A percentile compares a stretch with the other conserved stretches of the same genome.
Evolutionary conservation across 2,888 invertebrate genomes (phyloP).

Genomic region (Eristalinus aeneus): DNA sequence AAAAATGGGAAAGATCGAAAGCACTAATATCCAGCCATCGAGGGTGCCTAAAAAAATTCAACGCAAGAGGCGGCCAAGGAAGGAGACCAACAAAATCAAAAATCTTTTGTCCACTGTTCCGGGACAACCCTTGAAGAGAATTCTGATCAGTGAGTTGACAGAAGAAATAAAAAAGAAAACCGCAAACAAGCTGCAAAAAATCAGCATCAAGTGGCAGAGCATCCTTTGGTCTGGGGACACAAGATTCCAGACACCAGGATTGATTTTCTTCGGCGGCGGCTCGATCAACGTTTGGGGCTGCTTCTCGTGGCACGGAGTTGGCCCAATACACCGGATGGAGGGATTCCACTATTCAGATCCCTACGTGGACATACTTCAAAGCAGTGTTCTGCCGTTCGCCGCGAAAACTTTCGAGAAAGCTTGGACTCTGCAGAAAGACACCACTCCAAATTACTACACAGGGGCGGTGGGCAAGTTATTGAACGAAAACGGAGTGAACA

Average conservation of each 20-base stretch:
- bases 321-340: constrained; percentile 14
- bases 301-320: constrained; percentile 31
- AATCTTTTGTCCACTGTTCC: not conserved
- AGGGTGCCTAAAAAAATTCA: not conserved
- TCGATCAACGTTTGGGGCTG: constrained; percentile 23
- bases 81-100: not conserved
- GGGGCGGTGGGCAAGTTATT: not conserved
- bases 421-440: not conserved
- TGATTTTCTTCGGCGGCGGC: constrained; percentile 33
- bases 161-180: not conserved
- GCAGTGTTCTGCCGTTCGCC: not conserved
- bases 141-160: not conserved
- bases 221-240: constrained; percentile 15
- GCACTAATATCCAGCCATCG: not conserved
- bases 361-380: not conserved
- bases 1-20: not conserved
- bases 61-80: not conserved
- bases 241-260: not conserved
- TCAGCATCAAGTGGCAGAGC: not conserved
- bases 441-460: not conserved
- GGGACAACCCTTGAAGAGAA: not conserved
- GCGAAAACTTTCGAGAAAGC: not conserved
- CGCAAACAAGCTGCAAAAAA: not conserved
- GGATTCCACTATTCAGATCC: not conserved
- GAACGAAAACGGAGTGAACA: not conserved